These are phyloP conservation scores for Aphis gossypii DNA, from an alignment of 1,140 invertebrate species.

Conservation along the genomic window DNA sequence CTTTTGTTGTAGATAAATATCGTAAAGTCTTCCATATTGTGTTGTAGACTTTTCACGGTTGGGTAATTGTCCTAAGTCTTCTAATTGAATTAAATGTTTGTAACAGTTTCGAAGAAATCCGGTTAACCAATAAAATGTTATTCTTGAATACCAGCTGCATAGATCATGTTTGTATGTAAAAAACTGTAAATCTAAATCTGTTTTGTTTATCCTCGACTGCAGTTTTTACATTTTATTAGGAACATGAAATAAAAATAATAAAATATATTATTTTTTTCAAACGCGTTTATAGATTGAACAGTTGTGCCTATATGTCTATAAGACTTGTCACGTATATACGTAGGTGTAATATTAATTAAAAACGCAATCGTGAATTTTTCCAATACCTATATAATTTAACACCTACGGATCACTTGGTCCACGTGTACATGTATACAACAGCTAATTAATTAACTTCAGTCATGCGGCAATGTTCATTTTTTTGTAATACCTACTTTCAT, in stretches of 20 bases:
- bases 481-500: not conserved
- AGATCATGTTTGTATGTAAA: conserved; percentile 67
- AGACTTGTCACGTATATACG: not conserved
- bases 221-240: not conserved
- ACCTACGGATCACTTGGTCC: conserved; percentile 26
- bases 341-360: conserved; percentile 54
- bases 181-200: conserved; percentile 46
- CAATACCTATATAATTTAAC: conserved; percentile 31
- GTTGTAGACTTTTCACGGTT: conserved; percentile 68
- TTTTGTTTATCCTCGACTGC: conserved; percentile 1
- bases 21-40: conserved; percentile 68
- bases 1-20: conserved; percentile 66
- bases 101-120: conserved; percentile 74
- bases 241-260: not conserved
- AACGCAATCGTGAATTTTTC: not conserved
- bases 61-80: conserved; percentile 76
- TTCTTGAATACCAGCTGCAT: conserved; percentile 74
- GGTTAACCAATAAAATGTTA: conserved; percentile 81
- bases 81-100: conserved; percentile 71
- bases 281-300: not conserved
- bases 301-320: not conserved
- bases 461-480: not conserved
- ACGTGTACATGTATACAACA: not conserved
- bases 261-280: not conserved
- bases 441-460: conserved; percentile 31